phyloP scores from a whole-genome alignment of 2,797 vertebrate genomes.

The Sebastes hubbsi region DNA sequence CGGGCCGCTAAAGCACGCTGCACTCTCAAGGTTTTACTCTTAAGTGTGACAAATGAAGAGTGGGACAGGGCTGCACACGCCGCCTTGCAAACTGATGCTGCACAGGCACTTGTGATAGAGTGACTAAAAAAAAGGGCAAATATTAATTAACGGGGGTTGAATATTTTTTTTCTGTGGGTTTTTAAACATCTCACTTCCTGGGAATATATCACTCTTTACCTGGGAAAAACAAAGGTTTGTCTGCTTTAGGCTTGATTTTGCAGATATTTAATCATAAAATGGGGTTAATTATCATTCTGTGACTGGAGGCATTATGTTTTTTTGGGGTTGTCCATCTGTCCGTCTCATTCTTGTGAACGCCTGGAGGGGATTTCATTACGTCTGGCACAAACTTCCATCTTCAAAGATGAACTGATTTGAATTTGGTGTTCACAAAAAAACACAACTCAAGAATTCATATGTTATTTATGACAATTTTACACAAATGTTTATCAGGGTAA shows the following conservation, averaged over 20 bases:
- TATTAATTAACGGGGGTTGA: background rate
- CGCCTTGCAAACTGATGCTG: background rate
- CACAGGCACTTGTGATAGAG: background rate
- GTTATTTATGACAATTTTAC: background rate
- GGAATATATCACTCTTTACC: background rate
- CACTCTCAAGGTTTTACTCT: conserved; percentile 68
- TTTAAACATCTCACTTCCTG: background rate
- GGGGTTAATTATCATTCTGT: background rate
- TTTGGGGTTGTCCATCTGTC: background rate
- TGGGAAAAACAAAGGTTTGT: too few species aligned
- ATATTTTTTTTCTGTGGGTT: background rate
- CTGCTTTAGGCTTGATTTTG: background rate
- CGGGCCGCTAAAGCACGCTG: conserved; percentile 31
- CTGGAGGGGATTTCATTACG: background rate
- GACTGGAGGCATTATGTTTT: background rate
- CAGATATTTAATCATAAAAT: background rate
- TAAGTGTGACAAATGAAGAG: conserved; percentile 76
- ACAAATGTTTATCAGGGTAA: background rate
- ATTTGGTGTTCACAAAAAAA: background rate
- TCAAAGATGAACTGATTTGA: background rate
- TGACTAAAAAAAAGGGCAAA: background rate
- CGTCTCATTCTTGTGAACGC: background rate
- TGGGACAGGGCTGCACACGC: conserved; percentile 7
- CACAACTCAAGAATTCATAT: background rate
- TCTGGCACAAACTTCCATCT: background rate